Conservation (phyloP, 2,888 invertebrate genomes). For the Panzeria rudis region DNA sequence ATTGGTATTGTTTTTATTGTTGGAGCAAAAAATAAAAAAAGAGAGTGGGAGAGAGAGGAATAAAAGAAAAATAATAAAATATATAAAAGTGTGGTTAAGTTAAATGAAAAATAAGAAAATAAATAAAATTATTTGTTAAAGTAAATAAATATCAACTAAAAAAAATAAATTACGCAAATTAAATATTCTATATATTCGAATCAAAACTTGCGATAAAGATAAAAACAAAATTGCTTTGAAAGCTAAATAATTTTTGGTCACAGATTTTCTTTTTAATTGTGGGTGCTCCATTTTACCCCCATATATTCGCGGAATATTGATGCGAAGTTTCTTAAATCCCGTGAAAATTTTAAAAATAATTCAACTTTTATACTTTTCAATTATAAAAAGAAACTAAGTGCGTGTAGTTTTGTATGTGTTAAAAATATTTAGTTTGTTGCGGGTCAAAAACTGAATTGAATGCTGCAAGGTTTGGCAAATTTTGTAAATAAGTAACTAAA, state of each 20-base stretch:
- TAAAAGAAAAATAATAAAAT: conserved; percentile 56
- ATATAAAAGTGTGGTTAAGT: conserved; percentile 75
- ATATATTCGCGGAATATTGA: conserved; percentile 56
- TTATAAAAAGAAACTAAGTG: conserved; percentile 32
- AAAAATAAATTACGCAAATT: conserved; percentile 32
- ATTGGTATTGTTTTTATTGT: conserved; percentile 18
- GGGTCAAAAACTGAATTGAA: conserved; percentile 41
- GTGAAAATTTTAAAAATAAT: conserved; percentile 39
- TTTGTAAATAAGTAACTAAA: conserved; percentile 48
- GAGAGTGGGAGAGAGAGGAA: conserved; percentile 48
- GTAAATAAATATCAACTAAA: conserved; percentile 46
- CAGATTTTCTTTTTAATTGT: conserved; percentile 43
- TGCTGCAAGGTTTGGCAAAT: conserved; percentile 67
- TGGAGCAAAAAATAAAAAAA: conserved; percentile 35
- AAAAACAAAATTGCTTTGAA: conserved; percentile 17
- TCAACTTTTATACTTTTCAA: neutral
- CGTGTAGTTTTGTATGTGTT: conserved; percentile 43
- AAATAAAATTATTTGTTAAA: conserved; percentile 55
- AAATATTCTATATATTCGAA: conserved; percentile 17
- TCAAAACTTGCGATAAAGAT: conserved; percentile 30
- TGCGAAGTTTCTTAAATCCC: conserved; percentile 25
- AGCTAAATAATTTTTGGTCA: conserved; percentile 9
- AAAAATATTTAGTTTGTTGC: conserved; percentile 39
- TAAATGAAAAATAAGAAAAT: conserved; percentile 48
- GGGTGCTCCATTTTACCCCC: conserved; percentile 46